Percentiles rank a stretch among this genome's conserved stretches.
phyloP scores from a whole-genome alignment of 2,113 vertebrate species.

The Aspidoscelis tigris region DNA sequence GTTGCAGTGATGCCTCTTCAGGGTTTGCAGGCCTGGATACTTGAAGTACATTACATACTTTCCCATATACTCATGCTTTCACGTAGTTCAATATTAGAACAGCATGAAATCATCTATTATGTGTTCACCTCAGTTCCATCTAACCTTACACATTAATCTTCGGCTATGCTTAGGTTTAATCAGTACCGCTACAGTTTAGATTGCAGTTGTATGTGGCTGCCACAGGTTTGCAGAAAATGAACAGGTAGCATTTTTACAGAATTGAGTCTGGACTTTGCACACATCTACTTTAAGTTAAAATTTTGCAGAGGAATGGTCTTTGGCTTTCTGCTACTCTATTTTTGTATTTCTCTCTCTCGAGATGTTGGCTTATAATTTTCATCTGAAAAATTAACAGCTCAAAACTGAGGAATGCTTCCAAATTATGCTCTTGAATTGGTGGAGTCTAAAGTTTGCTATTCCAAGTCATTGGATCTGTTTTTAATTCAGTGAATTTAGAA shows the following conservation, averaged over 20 bases:
- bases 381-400: too few species aligned
- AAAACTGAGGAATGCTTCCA: too few species aligned
- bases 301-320: background rate
- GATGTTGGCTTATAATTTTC: too few species aligned
- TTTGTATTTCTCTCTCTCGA: too few species aligned
- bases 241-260: conserved; percentile 16
- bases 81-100: conserved; percentile 69
- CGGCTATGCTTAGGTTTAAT: conserved; percentile 53
- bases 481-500: too few species aligned
- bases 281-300: background rate
- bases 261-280: background rate
- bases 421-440: too few species aligned
- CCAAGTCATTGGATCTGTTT: too few species aligned
- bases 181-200: conserved; percentile 66
- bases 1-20: conserved; percentile 59
- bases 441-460: too few species aligned
- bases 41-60: conserved; percentile 64
- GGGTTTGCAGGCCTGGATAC: conserved; percentile 56
- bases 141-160: conserved; percentile 52
- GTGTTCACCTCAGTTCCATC: conserved; percentile 63
- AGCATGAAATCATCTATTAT: conserved; percentile 65
- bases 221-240: conserved; percentile 28
- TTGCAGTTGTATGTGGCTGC: conserved; percentile 23
- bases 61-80: conserved; percentile 62
- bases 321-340: too few species aligned